A percentile compares a stretch with the other conserved stretches of the same genome.
Conservation (phyloP, 2,888 invertebrate genomes). For the Drosophila bunnanda region DNA sequence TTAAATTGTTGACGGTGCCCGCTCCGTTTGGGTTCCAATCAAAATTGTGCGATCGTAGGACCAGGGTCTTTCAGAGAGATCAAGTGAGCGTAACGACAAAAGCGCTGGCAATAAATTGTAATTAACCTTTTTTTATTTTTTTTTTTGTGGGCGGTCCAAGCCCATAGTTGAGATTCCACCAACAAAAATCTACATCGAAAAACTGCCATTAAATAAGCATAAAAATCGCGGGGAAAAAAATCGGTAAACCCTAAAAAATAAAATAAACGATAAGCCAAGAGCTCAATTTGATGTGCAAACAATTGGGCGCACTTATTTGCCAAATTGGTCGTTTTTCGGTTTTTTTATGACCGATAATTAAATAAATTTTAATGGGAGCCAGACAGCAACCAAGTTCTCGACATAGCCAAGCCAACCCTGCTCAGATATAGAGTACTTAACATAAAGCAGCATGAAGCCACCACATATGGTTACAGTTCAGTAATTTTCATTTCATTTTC, state of each 20-base stretch:
- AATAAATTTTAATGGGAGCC: slow-evolving; percentile 49
- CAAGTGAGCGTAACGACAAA: slow-evolving; percentile 70
- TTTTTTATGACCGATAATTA: slow-evolving; percentile 57
- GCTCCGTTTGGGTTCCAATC: slow-evolving; percentile 67
- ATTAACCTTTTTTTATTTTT: slow-evolving; percentile 63
- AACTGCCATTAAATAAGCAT: slow-evolving; percentile 29
- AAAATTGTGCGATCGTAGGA: slow-evolving; percentile 77
- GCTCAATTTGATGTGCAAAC: slow-evolving; percentile 47
- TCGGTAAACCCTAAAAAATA: slow-evolving; percentile 16
- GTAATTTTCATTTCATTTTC: slow-evolving; percentile 77
- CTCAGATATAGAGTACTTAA: slow-evolving; percentile 48
- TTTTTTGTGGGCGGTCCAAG: slow-evolving; percentile 62
- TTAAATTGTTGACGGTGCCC: slow-evolving; percentile 77
- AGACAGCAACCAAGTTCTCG: slow-evolving; percentile 2
- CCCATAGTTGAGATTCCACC: slow-evolving; percentile 45
- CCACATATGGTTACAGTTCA: slow-evolving; percentile 79
- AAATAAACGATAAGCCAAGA: slow-evolving; percentile 22
- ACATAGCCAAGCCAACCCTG: slow-evolving; percentile 24
- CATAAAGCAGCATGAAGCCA: slow-evolving; percentile 65
- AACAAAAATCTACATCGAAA: slow-evolving; percentile 39
- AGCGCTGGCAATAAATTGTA: slow-evolving; percentile 73
- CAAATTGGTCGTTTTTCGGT: slow-evolving; percentile 49
- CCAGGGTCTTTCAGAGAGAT: slow-evolving; percentile 49
- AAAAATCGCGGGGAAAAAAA: slow-evolving; percentile 25
- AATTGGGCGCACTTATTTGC: slow-evolving; percentile 58